Conservation (phyloP, 2,113 vertebrate genomes). For the Oriolus oriolus region DNA sequence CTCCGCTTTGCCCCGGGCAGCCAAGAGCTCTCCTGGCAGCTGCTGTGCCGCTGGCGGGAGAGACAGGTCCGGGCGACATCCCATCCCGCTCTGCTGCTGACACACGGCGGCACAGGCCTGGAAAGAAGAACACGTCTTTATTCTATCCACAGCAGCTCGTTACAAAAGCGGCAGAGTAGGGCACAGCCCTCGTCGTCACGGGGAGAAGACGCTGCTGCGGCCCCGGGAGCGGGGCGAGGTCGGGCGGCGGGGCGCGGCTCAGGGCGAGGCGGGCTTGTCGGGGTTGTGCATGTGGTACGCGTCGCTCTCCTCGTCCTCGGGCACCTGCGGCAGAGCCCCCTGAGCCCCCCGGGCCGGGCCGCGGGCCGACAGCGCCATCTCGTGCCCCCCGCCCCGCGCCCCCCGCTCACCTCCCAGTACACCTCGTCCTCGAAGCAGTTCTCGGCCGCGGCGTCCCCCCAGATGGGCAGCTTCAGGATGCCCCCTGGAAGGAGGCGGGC, state of each 20-base stretch:
- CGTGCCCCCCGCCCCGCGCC: not conserved
- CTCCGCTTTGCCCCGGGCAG: not conserved
- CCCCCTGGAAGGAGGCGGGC: slow-evolving; percentile 69
- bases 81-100: not conserved
- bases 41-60: fast-evolving
- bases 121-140: not conserved
- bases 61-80: fast-evolving
- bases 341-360: not conserved
- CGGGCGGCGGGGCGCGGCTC: not conserved
- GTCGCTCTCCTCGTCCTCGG: slow-evolving; percentile 79
- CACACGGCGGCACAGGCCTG: not conserved
- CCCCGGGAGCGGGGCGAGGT: not conserved
- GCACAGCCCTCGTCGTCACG: not conserved
- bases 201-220: fast-evolving
- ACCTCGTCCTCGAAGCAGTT: slow-evolving; percentile 90
- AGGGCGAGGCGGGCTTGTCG: slow-evolving; percentile 48
- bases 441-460: slow-evolving; percentile 87
- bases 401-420: slow-evolving; percentile 94
- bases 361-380: slow-evolving; percentile 35
- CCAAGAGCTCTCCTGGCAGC: not conserved
- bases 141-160: not conserved
- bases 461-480: slow-evolving; percentile 87
- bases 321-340: slow-evolving; percentile 70
- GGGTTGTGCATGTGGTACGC: slow-evolving; percentile 52
- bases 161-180: not conserved